Evolutionary conservation across 2,888 invertebrate species (phyloP).

Genomic region (Thysanoteuthis rhombus): DNA sequence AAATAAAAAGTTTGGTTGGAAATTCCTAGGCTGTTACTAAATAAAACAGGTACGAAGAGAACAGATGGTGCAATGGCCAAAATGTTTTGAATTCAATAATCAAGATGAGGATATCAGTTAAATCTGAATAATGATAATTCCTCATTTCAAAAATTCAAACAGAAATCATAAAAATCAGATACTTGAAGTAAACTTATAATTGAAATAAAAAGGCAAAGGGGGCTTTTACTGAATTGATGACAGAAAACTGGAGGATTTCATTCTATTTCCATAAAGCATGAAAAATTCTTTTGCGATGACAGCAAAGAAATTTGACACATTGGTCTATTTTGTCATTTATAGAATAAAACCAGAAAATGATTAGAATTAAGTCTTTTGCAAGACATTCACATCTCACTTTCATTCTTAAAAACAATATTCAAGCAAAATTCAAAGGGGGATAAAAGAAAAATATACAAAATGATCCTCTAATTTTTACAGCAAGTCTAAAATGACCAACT

Average conservation of each 20-base stretch:
- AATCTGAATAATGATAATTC: not conserved
- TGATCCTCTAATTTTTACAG: not conserved
- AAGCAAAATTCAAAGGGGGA: not conserved
- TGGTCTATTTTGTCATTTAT: conserved; percentile 1
- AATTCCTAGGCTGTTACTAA: too few relatives aligned
- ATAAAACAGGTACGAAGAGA: too few relatives aligned
- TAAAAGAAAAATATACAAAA: not conserved
- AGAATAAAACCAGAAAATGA: not conserved
- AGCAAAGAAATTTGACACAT: not conserved
- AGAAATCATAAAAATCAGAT: too few relatives aligned
- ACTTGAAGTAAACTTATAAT: too few relatives aligned
- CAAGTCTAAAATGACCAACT: not conserved
- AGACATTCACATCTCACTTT: not conserved
- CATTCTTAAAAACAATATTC: not conserved
- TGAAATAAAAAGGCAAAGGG: not conserved
- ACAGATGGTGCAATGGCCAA: too few relatives aligned
- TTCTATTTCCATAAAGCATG: not conserved
- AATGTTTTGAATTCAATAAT: too few relatives aligned
- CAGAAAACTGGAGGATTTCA: not conserved
- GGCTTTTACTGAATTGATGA: not conserved
- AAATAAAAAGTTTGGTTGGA: too few relatives aligned
- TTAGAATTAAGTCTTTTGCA: not conserved
- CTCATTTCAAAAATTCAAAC: not conserved
- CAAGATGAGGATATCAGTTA: too few relatives aligned
- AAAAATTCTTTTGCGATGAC: not conserved